Evolutionary conservation across 2,797 vertebrate species (phyloP), one percentile per base, ranked within the genome.

Genomic region (Myotis myotis): DNA sequence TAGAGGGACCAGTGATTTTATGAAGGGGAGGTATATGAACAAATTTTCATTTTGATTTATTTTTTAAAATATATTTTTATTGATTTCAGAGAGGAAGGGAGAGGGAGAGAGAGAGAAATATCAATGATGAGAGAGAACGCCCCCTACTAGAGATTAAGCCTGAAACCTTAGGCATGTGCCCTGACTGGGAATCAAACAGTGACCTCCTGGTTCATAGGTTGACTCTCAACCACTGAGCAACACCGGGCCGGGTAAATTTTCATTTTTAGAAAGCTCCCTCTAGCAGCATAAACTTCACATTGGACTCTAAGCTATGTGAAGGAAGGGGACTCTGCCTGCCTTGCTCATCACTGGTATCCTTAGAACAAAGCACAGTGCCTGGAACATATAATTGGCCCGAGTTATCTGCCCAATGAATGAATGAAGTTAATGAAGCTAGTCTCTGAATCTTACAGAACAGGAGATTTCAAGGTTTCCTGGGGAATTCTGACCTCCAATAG

Each of bases 181-280:
- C 12, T 62, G 60, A 62, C 60, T 62, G 28, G 15, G 28, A 62
- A 62, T 62, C 28, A 62, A 62, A 62, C 28, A 28, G 28, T 62
- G 60, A 62, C 12, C 28, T 62, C 60, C 60, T 62, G 28, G 60
- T 30, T 60, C 60, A 62, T 13, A 62, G 25, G 12, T 62, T 62
- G 60, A 30, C 28, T 60, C 57, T 62, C 60, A 30, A 62, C 60
- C 60, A 30, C 60, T 62, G 60, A 62, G 28, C 60, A 62, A 62
- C 13, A 5, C 25, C 2, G 2, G 11, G 28, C 60, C 11, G 12
- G 60, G 60, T 38, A 94, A 20, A 51, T 74, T 68, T 68, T 36
- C n/a, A 68, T 68, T 82, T 89, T 91, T 53, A 90, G 74, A 75
- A 91, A 89, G 47, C 20, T 78, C 30, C 20, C 38, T 84, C 71